A percentile compares a stretch with the other conserved stretches of the same genome.
Conservation (phyloP, 2,113 vertebrate genomes). For the Chaetura pelagica region DNA sequence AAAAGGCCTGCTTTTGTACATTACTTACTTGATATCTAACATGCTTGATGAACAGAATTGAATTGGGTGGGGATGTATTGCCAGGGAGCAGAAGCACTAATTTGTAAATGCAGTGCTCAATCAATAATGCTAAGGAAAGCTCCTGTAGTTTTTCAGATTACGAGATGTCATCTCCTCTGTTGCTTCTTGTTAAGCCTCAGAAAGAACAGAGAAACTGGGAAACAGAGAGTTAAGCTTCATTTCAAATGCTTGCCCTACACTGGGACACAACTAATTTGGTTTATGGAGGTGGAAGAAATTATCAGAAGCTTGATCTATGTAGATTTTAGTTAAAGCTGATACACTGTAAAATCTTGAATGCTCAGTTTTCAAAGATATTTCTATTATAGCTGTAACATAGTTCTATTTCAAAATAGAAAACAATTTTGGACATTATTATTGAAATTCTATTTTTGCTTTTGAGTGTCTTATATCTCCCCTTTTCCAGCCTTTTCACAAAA, state of each 20-base stretch:
- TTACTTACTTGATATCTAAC: not conserved
- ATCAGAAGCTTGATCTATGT: not conserved
- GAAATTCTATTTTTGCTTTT: not conserved
- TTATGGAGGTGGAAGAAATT: not conserved
- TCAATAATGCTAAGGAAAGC: not conserved
- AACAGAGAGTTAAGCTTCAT: not conserved
- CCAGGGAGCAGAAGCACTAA: not conserved
- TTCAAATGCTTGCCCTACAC: not conserved
- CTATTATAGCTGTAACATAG: not conserved
- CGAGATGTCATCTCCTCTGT: not conserved
- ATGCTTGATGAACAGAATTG: not conserved
- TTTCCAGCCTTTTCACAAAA: not conserved
- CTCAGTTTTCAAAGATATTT: not conserved
- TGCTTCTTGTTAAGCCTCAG: not conserved
- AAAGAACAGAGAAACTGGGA: not conserved
- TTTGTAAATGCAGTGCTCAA: not conserved
- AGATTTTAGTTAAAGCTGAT: not conserved
- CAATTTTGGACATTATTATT: not conserved
- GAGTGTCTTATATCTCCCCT: not conserved
- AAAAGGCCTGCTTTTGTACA: rapidly evolving
- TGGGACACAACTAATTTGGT: not conserved
- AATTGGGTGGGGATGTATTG: not conserved
- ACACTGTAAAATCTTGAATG: not conserved
- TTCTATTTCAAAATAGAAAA: not conserved
- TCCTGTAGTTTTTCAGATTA: not conserved